Base-by-base conservation (phyloP, 2,888 invertebrate species). In the Andricus curvator region DNA sequence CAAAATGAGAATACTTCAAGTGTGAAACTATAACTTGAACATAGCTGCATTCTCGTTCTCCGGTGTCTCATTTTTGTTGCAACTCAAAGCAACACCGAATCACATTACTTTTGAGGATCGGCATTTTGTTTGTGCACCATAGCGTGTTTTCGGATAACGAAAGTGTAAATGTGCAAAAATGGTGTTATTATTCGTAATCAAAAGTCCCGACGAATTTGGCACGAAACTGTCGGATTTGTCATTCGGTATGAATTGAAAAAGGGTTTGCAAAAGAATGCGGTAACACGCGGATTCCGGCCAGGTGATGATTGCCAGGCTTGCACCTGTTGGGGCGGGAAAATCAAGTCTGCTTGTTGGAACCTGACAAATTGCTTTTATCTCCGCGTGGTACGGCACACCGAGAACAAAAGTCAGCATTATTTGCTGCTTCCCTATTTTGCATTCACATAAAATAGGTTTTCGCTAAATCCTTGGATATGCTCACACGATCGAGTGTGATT, bases 371-470 rank as follows among this genome's bases (percentile, higher is more conserved):
- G 48, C 70, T 70, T 70, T 70, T 70, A 70, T 70, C 70, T 74
- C 51, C 70, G 51, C 56, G 20, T 70, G 51, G 70, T 70, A 70
- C 51, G n/a, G 51, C 33, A 74, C 70, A 33, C 2, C 29, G 70
- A 20, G 70, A 56, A 74, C 70, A 74, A 74, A 74, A 74, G 70
- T 74, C 70, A 74, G 70, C 51, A 74, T 74, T 74, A 74, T 74
- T 74, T 74, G 51, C 70, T 33, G 70, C 33, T 74, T 74, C 70
- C 68, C 70, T 56, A 56, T 74, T 74, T 74, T 74, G 70, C 70
- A 74, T 74, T 74, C 56, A 33, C 33, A 74, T 74, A 74, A 74
- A 74, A 74, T 56, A 74, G 70, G 70, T 74, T 74, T 51, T 74
- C 70, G 56, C 29, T 74, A 74, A 51, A 74, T 74, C 70, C 70